Base-by-base conservation (phyloP, 2,113 vertebrate species). In the Nothocercus nigrocapillus region DNA sequence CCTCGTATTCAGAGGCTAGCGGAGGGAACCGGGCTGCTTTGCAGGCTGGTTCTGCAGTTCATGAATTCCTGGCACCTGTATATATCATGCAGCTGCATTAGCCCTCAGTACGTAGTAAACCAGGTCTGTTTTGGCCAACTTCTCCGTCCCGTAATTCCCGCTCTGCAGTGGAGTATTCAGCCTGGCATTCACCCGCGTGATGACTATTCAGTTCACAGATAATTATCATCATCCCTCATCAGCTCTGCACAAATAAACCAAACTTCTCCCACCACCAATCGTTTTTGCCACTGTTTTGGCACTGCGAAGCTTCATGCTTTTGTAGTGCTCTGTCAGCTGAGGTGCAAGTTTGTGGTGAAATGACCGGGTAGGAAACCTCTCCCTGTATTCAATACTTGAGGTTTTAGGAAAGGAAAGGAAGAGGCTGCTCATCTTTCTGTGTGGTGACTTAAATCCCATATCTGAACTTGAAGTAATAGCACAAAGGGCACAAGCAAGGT, bases 121-220 rank as follows among this genome's bases (percentile, higher is more conserved):
- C 3, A 3, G 32, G 68, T 83, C 64, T 86, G 61, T 73, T 88
- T 32, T 72, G 83, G 88, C 73, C 80, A 86, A 1, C 61, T 90
- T 67, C 80, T 85, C 63, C 82, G 47, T 67, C 10, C 17, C 25
- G 13, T 81, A 81, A 45, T 81, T 73, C 69, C 42, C 9, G 0
- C 28, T 92, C 73, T 86, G 56, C 53, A 42, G 56, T 75, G 64
- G 59, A 79, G 45, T 61, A 47, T 28, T 90, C 86, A 92, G 66
- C 47, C 69, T 93, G 69, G 51, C 85, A 56, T 78, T 92, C 80
- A 81, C 27, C 45, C 79, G 5, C 77, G 89, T 94, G 92, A 62
- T 94, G 82, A 92, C 86, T 94, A 90, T 90, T 89, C 62, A 89
- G 94, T 85, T 94, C 78, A 93, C 89, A 95, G 93, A 79, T 95